Conservation (phyloP, 2,113 vertebrate species). For the Hyaena hyaena region DNA sequence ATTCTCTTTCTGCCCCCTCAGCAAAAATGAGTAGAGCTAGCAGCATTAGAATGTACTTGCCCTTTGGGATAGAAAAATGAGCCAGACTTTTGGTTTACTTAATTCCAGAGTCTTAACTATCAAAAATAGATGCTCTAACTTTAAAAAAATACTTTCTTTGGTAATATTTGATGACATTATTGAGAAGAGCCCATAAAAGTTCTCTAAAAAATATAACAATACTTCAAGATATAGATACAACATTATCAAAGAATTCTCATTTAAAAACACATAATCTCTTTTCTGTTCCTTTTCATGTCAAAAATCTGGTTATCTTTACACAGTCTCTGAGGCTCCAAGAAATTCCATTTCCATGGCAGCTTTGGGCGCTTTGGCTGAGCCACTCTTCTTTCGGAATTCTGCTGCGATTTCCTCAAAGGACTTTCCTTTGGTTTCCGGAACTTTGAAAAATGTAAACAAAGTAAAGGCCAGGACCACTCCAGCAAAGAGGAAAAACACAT, state of each 20-base stretch:
- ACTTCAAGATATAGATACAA: background rate
- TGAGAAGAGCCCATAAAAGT: constrained; percentile 9
- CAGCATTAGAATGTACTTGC: background rate
- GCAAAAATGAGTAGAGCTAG: background rate
- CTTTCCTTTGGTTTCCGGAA: constrained; percentile 97
- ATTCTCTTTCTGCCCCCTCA: too few relatives aligned
- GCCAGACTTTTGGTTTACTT: background rate
- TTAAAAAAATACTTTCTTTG: constrained; percentile 61
- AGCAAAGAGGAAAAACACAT: constrained; percentile 93
- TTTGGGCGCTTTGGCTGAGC: background rate
- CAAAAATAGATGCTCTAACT: constrained; percentile 52
- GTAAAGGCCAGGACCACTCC: constrained; percentile 90
- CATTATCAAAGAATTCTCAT: background rate
- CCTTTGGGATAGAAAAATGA: background rate
- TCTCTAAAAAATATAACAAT: constrained; percentile 50
- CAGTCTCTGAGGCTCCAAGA: constrained; percentile 86
- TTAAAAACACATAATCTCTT: background rate
- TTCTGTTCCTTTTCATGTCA: background rate
- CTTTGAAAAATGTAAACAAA: constrained; percentile 91
- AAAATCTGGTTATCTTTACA: constrained; percentile 73
- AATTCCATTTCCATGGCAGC: constrained; percentile 89
- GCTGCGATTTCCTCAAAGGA: constrained; percentile 94
- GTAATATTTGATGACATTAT: constrained; percentile 58
- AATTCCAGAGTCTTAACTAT: background rate
- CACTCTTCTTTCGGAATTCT: constrained; percentile 88